phyloP scores from a whole-genome alignment of 2,888 invertebrate genomes.

The Scaptomyza parva region DNA sequence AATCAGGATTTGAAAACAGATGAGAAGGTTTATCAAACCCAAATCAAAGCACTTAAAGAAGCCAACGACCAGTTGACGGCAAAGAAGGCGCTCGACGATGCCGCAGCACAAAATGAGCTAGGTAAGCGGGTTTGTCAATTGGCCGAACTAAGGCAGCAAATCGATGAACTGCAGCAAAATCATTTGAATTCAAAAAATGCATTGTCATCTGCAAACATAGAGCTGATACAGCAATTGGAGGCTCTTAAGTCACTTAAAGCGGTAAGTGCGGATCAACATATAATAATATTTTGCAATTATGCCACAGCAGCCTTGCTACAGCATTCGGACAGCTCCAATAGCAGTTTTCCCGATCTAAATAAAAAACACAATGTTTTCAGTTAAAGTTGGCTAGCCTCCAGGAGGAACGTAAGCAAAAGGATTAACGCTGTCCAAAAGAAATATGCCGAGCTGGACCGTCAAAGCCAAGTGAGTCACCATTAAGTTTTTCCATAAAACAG shows the following conservation, averaged over 20 bases:
- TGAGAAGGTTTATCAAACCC: background rate
- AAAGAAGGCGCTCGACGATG: background rate
- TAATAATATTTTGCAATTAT: background rate
- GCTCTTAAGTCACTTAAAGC: background rate
- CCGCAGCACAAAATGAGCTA: background rate
- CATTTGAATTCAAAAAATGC: no score
- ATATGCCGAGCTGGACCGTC: no score
- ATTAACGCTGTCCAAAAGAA: background rate
- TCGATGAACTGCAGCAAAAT: conserved; percentile 1
- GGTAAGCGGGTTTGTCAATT: background rate
- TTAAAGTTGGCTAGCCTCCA: no score
- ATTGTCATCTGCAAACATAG: conserved; percentile 3
- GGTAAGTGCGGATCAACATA: background rate
- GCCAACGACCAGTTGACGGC: background rate
- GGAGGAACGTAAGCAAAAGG: conserved; percentile 4
- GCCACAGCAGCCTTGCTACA: conserved; percentile 65
- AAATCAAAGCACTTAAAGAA: conserved; percentile 10
- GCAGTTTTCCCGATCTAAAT: conserved; percentile 84
- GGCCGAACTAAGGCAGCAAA: background rate
- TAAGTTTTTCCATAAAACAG: no score
- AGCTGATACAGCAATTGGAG: conserved; percentile 1
- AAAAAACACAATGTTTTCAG: no score
- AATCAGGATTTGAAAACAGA: background rate
- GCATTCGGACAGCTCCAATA: conserved; percentile 83
- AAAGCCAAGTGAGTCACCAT: conserved; percentile 14